Evolutionary conservation across 2,888 invertebrate species (phyloP).

Genomic region (Tridacna gigas): DNA sequence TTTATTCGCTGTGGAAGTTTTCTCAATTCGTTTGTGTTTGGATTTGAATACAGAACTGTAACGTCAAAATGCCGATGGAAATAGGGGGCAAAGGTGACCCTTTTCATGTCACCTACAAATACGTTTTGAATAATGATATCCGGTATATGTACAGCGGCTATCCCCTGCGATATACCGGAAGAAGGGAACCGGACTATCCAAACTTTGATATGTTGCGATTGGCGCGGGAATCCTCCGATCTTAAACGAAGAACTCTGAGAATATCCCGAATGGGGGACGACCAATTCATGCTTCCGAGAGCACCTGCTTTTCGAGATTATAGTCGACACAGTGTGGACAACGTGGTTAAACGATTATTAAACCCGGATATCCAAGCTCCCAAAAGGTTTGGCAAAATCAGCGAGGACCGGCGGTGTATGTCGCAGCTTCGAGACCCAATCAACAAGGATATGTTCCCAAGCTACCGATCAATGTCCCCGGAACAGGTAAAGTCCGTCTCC

Average conservation of each 20-base stretch:
- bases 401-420: constrained; percentile 60
- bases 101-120: constrained; percentile 70
- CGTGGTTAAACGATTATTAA: constrained; percentile 61
- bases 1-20: not conserved
- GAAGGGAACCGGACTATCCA: constrained; percentile 69
- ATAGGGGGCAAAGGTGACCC: constrained; percentile 67
- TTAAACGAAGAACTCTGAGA: constrained; percentile 63
- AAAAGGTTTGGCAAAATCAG: constrained; percentile 42
- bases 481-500: constrained; percentile 62
- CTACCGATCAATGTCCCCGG: constrained; percentile 66
- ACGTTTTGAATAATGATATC: constrained; percentile 69
- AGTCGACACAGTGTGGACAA: constrained; percentile 58
- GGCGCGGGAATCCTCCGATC: constrained; percentile 64
- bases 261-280: constrained; percentile 57
- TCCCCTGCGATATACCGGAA: constrained; percentile 60
- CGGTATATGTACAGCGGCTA: constrained; percentile 71
- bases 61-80: constrained; percentile 58
- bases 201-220: constrained; percentile 73
- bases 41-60: not conserved
- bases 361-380: constrained; percentile 47
- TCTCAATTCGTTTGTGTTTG: not conserved
- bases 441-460: constrained; percentile 66
- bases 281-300: constrained; percentile 65
- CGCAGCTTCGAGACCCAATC: constrained; percentile 65
- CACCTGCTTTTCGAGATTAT: constrained; percentile 68